Base-by-base conservation (phyloP, 2,797 vertebrate genomes). In the Ispidina picta region DNA sequence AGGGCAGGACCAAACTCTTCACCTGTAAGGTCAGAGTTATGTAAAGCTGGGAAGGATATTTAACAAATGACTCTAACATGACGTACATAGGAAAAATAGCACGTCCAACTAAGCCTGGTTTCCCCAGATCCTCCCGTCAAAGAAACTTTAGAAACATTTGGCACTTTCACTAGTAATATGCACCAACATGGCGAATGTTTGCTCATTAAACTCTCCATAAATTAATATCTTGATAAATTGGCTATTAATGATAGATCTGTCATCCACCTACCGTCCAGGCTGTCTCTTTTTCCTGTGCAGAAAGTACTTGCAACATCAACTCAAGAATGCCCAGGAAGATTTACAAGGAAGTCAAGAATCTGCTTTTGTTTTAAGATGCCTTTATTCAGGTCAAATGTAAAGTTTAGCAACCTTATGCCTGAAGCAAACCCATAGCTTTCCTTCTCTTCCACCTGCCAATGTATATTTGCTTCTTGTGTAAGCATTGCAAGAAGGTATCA, bases 1-100 rank as follows among this genome's bases (percentile, higher is more conserved):
- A 81, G 74, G 92, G 86, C 68, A 93, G 79, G 62, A 88, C 64
- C 76, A 88, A 93, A 86, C 77, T 69, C 63, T 81, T 95, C 75
- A 78, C 41, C 52, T 92, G 65, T 69, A 77, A 93, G 71, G 79
- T 89, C 86, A 88, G 81, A 93, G 46, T 91, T 93, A 89, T 0
- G 1, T 90, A 88, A 92, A 73, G 51, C 39, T 76, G 83, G 69
- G 65, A 94, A 78, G 43, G 46, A 70, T 83, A 77, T 63, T 94
- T 84, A 93, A 83, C 66, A 49, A 88, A 83, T 88, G 39, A 84
- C 54, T 93, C 33, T 43, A 85, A 77, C 15, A 18, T 73, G 66
- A 89, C 20, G 54, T 62, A 74, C 29, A 37, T 77, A 85, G 77
- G 68, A 88, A 94, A 86, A 91, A 79, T 25, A 88, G 29, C 3